These are phyloP conservation scores for Megaceryle torquata DNA, from an alignment of 2,113 vertebrate genomes.

Conservation along the genomic window DNA sequence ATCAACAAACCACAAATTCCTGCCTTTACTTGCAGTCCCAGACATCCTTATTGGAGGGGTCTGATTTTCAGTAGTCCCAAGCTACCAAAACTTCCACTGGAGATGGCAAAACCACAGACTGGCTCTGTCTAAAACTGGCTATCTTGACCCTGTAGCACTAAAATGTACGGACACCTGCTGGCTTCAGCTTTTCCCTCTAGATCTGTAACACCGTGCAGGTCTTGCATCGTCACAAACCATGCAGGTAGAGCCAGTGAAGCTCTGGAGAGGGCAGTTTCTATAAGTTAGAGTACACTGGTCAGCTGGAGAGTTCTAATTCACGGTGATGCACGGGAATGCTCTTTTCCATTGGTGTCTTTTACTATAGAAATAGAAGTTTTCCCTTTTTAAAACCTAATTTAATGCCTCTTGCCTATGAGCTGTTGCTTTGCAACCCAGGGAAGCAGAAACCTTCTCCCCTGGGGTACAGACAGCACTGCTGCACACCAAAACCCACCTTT, in stretches of 20 bases:
- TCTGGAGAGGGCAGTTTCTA: neutral
- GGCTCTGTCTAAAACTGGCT: neutral
- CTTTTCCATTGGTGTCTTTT: neutral
- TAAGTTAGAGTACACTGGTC: neutral
- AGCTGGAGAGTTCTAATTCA: neutral
- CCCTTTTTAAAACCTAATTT: neutral
- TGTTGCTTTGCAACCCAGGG: neutral
- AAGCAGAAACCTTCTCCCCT: neutral
- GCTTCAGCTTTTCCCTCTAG: neutral
- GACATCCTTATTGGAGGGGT: neutral
- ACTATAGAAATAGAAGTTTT: neutral
- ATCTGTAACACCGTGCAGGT: neutral
- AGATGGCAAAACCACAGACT: accelerated
- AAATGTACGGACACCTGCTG: accelerated
- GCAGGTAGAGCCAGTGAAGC: neutral
- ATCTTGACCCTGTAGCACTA: neutral
- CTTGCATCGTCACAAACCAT: neutral
- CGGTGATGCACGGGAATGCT: neutral
- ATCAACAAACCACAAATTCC: neutral
- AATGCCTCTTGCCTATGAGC: neutral
- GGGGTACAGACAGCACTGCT: neutral
- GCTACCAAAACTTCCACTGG: neutral
- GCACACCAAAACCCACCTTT: neutral
- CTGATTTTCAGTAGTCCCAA: neutral
- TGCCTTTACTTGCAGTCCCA: neutral